Base-by-base conservation (phyloP, 1,140 invertebrate genomes). In the Ooceraea biroi region DNA sequence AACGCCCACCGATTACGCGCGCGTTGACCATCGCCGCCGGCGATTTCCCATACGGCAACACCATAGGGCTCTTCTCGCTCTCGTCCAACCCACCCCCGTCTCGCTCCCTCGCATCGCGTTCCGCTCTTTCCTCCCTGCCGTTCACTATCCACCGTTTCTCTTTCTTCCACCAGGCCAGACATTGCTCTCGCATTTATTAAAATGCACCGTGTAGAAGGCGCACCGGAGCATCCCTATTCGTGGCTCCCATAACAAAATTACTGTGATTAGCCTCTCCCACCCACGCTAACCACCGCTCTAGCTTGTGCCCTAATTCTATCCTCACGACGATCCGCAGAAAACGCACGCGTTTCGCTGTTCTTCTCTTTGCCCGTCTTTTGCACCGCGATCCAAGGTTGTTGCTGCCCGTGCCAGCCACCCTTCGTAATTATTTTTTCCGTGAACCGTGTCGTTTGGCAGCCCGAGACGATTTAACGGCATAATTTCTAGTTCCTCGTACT, bases 21-120 rank as follows among this genome's bases (percentile, higher is more conserved):
- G 86, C 88, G 90, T 89, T 91, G 90, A 90, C 88, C 86, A 82
- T 85, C 69, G 78, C 91, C 68, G 46, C 36, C 60, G 88, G 92
- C 91, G 71, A 89, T 93, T 93, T 93, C 92, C 92, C 92, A 93
- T 92, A 91, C 87, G 87, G 89, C 89, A 89, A 88, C 80, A 89
- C 86, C 87, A 86, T 87, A 41, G 90, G 89, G 84, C 77, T 85
- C 52, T 60, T 82, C 68, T 77, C 46, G 60, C 74, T 52, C 68
- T 4, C 65, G 41, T 57, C 55, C 44, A 44, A 30, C 46, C 58
- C 14, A 25, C 44, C 12, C 10, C 48, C n/a, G 55, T 57, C 17
- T 46, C 12, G 14, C 55, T 65, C 84, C 71, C 57, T 52, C 46
- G 14, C 41, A 1, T 44, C 22, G 22, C 3, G 76, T 19, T 68